Conservation (phyloP, 2,797 vertebrate species). For the Uromys caudimaculatus region DNA sequence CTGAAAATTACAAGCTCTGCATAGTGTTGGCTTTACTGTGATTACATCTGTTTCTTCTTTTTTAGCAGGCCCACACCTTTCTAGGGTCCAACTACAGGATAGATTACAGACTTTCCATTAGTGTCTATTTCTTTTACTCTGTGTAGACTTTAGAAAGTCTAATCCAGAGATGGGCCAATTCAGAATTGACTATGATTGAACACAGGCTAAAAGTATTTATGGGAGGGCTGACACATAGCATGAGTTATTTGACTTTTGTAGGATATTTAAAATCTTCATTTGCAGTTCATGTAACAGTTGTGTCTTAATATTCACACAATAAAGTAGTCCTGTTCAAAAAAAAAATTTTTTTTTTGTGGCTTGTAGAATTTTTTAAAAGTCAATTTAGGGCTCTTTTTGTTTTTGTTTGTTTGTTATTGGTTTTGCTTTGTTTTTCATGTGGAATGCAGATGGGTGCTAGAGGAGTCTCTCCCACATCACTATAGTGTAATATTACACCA, state of each 20-base stretch:
- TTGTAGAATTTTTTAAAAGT: conserved; percentile 81
- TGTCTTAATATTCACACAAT: conserved; percentile 88
- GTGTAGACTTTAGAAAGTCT: conserved; percentile 72
- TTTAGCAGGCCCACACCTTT: conserved; percentile 76
- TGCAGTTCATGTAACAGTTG: conserved; percentile 87
- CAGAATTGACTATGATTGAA: conserved; percentile 74
- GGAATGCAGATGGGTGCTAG: conserved; percentile 85
- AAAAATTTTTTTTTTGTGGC: conserved; percentile 76
- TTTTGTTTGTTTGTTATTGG: conserved; percentile 67
- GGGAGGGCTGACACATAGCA: conserved; percentile 83
- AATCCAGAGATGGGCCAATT: conserved; percentile 68
- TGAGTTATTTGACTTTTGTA: conserved; percentile 85
- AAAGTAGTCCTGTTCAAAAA: conserved; percentile 85
- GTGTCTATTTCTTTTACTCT: conserved; percentile 83
- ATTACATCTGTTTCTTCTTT: conserved; percentile 58
- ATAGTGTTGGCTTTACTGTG: conserved; percentile 79
- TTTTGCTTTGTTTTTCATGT: conserved; percentile 66
- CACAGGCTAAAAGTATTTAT: conserved; percentile 75
- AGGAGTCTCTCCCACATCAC: conserved; percentile 80
- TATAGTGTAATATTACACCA: conserved; percentile 81
- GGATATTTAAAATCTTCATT: conserved; percentile 84
- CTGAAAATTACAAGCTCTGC: conserved; percentile 82
- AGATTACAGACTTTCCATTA: conserved; percentile 80
- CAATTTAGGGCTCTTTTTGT: conserved; percentile 66
- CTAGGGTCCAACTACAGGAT: conserved; percentile 85